Percentiles rank a stretch among this genome's conserved stretches.
Evolutionary conservation across 2,797 vertebrate species (phyloP).

Genomic region (Poecilia picta): DNA sequence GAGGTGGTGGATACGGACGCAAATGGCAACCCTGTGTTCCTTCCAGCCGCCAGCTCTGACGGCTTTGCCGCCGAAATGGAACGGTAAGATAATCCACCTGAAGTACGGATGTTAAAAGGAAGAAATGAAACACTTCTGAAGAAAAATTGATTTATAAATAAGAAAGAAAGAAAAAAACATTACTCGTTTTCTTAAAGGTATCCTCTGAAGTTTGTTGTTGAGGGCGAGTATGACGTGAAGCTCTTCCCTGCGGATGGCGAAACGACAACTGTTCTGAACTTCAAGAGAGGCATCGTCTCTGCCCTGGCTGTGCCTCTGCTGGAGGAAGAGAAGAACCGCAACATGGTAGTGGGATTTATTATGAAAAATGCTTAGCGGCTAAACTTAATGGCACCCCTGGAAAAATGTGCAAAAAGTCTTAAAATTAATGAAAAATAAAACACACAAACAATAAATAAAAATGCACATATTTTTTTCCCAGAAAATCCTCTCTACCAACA

Average conservation of each 20-base stretch:
- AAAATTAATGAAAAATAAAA: neutral
- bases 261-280: constrained; percentile 87
- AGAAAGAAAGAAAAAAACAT: neutral
- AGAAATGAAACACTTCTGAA: neutral
- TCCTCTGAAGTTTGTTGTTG: constrained; percentile 79
- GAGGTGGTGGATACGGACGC: constrained; percentile 80
- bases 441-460: no score
- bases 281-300: constrained; percentile 96
- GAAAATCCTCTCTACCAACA: neutral
- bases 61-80: constrained; percentile 90
- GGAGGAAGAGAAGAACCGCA: constrained; percentile 75
- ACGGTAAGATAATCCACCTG: constrained; percentile 69
- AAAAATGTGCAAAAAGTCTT: neutral
- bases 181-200: constrained; percentile 55
- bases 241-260: constrained; percentile 90
- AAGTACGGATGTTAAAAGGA: neutral
- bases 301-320: constrained; percentile 86
- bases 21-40: constrained; percentile 81
- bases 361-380: neutral
- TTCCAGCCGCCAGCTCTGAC: constrained; percentile 82
- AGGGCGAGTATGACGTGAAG: constrained; percentile 81
- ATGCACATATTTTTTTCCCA: neutral
- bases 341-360: constrained; percentile 66
- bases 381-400: neutral
- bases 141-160: no score